These are phyloP conservation scores for Ennomos erosarius DNA, from an alignment of 2,888 invertebrate species.

Conservation along the genomic window DNA sequence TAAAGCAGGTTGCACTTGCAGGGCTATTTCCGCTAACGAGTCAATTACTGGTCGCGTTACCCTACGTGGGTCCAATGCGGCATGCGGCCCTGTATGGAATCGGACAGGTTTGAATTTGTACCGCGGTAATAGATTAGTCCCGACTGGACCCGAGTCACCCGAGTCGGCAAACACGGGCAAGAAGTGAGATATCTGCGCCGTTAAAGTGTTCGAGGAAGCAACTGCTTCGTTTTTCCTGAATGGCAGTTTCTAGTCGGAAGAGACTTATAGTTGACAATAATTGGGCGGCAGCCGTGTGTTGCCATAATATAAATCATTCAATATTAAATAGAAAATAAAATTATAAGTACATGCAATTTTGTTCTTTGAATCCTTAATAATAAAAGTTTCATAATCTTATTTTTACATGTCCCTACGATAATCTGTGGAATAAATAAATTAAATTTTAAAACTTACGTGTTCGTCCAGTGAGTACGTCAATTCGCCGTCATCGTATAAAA, in stretches of 20 bases:
- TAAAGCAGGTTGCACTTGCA: constrained; percentile 18
- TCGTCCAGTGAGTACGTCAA: constrained; percentile 98
- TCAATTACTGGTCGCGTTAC: constrained; percentile 62
- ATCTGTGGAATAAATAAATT: background rate
- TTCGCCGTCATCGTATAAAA: constrained; percentile 98
- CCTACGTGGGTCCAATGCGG: constrained; percentile 45
- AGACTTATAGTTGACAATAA: constrained; percentile 35
- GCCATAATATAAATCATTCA: constrained; percentile 13
- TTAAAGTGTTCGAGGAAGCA: constrained; percentile 49
- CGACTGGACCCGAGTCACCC: constrained; percentile 5
- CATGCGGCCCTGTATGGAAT: constrained; percentile 47
- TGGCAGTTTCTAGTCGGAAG: constrained; percentile 38
- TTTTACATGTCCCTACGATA: background rate
- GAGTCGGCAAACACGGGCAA: constrained; percentile 20
- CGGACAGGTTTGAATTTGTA: constrained; percentile 50
- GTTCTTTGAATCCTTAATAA: too few relatives aligned
- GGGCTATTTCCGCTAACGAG: constrained; percentile 57
- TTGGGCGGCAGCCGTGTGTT: constrained; percentile 27
- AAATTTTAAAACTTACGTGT: constrained; percentile 91
- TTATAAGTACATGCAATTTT: too few relatives aligned
- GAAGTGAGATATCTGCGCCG: constrained; percentile 47
- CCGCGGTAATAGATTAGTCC: constrained; percentile 46
- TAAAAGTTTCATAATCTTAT: too few relatives aligned
- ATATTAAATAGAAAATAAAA: too few relatives aligned
- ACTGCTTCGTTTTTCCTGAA: constrained; percentile 42